Evolutionary conservation across 2,888 invertebrate species (phyloP), one percentile per base, ranked within the genome.

Genomic region (Patella ulyssiponensis): DNA sequence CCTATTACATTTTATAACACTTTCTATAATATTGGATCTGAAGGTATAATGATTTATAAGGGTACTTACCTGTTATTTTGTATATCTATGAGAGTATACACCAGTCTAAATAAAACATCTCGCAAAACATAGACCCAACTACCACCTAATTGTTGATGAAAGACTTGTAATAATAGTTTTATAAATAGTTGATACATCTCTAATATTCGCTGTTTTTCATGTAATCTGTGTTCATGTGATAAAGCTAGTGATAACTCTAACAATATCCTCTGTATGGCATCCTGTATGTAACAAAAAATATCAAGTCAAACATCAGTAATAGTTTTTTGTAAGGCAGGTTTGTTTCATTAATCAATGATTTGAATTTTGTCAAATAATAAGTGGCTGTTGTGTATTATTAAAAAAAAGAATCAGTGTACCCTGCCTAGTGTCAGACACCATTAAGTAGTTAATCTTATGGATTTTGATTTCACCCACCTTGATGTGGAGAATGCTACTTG

Each of bases 181-280:
- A 88, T 84, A 78, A 90, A 88, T 69, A 90, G 83, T 12, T 80
- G 78, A 74, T 89, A 89, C 86, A 88, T 88, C 33, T 81, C 79
- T 33, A 90, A 81, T n/a, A 86, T 74, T 17, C 90, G 85, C 44
- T 83, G 80, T 75, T 86, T 86, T 77, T 89, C 90, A 64, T 86
- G 82, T n/a, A 83, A 76, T 17, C 86, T 77, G 73, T 86, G 88
- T 54, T 86, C 83, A 14, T 72, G 71, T 64, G 80, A 82, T 74
- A 90, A 52, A 27, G 80, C 77, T 2, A 81, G 75, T 17, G 85
- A 80, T 70, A 91, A 81, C 33, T 86, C 81, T 75, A 89, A 82
- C 15, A 91, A 81, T 1, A 90, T 87, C 80, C 86, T 87, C 83
- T 90, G 88, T 27, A 90, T 84, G 44, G 88, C 86, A 81, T 89